Conservation (phyloP, 2,113 vertebrate genomes). For the Mungos mungo region DNA sequence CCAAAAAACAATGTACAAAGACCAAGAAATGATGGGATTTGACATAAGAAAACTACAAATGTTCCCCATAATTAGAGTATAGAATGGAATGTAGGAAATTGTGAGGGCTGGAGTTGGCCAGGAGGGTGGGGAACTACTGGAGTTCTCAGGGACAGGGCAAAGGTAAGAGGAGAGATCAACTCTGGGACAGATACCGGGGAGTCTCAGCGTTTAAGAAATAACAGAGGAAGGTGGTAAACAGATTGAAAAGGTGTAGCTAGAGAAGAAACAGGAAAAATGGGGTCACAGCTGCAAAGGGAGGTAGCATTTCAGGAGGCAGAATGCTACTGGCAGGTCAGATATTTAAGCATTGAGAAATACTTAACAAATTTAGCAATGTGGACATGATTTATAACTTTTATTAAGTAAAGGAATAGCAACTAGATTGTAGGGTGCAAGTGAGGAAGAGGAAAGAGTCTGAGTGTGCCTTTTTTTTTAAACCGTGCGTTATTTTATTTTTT, state of each 20-base stretch:
- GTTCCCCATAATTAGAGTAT: background rate
- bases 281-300: background rate
- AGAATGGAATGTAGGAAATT: background rate
- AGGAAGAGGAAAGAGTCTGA: background rate
- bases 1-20: background rate
- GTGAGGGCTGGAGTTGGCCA: background rate
- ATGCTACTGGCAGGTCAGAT: background rate
- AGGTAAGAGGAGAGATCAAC: background rate
- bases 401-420: background rate
- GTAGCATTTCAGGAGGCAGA: background rate
- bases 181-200: background rate
- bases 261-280: background rate
- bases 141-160: background rate
- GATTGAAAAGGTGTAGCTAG: background rate
- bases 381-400: background rate
- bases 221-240: background rate
- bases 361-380: background rate
- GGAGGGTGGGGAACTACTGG: background rate
- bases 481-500: too few relatives aligned
- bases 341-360: background rate
- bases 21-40: background rate
- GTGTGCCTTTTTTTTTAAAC: background rate
- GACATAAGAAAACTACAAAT: background rate
- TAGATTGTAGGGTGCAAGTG: background rate
- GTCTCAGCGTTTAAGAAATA: background rate